phyloP scores from a whole-genome alignment of 2,113 vertebrate species.

The Zosterops lateralis region DNA sequence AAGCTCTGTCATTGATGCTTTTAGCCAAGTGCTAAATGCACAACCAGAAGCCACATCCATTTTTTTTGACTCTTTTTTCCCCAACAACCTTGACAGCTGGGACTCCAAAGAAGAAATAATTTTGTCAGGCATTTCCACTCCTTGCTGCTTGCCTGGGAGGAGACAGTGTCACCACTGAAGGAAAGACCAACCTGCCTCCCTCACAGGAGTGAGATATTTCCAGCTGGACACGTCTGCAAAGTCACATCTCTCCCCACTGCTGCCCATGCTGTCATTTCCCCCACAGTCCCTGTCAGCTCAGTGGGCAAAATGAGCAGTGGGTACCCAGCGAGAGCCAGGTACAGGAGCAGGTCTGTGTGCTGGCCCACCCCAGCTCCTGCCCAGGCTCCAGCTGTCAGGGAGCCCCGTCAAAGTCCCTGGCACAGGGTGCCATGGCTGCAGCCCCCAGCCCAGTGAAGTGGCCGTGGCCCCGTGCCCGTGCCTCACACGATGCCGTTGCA shows the following conservation, averaged over 20 bases:
- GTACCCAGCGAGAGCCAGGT: fast-evolving
- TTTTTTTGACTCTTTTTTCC: not conserved
- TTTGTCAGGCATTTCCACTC: not conserved
- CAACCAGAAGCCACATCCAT: not conserved
- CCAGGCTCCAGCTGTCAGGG: not conserved
- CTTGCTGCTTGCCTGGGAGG: not conserved
- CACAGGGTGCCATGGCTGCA: not conserved
- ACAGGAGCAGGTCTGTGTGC: not conserved
- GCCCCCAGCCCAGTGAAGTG: fast-evolving
- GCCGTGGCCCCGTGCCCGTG: fast-evolving
- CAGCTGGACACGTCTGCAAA: fast-evolving
- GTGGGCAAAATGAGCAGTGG: not conserved
- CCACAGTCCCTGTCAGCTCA: fast-evolving
- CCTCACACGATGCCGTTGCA: slow-evolving; percentile 68
- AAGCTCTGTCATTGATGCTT: fast-evolving
- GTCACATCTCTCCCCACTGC: not conserved
- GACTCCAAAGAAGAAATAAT: not conserved
- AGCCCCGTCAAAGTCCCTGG: fast-evolving
- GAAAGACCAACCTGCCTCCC: not conserved
- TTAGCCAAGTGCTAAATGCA: not conserved
- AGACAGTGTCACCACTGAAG: fast-evolving
- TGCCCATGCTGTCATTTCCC: not conserved
- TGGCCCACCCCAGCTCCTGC: not conserved
- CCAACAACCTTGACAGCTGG: not conserved
- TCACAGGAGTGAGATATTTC: fast-evolving